phyloP scores from a whole-genome alignment of 2,113 vertebrate genomes.

The Channa argus region DNA sequence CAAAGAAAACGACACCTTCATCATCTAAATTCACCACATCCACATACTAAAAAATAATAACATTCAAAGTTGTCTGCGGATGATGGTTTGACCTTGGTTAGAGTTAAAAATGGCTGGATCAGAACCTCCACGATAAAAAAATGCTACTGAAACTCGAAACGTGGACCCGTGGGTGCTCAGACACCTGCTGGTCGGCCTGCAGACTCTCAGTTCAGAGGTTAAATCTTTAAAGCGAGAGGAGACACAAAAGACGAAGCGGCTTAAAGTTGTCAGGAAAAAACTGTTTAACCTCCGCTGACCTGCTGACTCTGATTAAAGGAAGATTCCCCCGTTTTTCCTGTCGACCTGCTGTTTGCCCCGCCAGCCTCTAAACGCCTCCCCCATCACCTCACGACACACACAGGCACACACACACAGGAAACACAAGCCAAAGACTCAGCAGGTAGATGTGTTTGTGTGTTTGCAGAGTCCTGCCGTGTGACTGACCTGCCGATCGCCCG shows the following conservation, averaged over 20 bases:
- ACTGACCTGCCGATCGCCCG: conserved; percentile 63
- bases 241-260: background rate
- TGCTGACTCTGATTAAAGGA: conserved; percentile 52
- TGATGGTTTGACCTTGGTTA: too few relatives aligned
- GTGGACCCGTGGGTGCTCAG: background rate
- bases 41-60: too few relatives aligned
- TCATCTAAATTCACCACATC: too few relatives aligned
- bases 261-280: conserved; percentile 25
- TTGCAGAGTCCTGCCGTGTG: conserved; percentile 48
- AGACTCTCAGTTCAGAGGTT: background rate
- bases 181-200: background rate
- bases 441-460: conserved; percentile 30
- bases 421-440: conserved; percentile 50
- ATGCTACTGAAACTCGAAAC: background rate
- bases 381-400: conserved; percentile 10
- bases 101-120: too few relatives aligned
- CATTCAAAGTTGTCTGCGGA: too few relatives aligned
- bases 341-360: conserved; percentile 28
- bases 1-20: too few relatives aligned
- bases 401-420: conserved; percentile 34
- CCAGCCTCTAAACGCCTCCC: conserved; percentile 13
- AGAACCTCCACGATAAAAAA: too few relatives aligned
- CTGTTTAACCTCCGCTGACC: conserved; percentile 50
- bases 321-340: conserved; percentile 34
- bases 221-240: conserved; percentile 5